A percentile compares a stretch with the other conserved stretches of the same genome.
Conservation (phyloP, 2,888 invertebrate genomes). For the Ophraella communa region DNA sequence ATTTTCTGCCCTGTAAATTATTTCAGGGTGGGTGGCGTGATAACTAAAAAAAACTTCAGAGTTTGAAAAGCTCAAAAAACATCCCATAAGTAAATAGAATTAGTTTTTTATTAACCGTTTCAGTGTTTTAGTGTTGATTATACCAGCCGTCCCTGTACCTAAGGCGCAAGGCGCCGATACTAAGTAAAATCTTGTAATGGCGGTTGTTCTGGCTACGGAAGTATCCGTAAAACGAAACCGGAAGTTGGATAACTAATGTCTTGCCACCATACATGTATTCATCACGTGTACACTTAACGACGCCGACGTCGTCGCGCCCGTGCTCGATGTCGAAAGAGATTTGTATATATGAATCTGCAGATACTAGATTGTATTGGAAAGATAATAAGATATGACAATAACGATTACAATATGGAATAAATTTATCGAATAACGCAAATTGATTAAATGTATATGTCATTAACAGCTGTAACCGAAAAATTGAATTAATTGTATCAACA, state of each 20-base stretch:
- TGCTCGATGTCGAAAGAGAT: not conserved
- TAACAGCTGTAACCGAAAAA: too few species aligned
- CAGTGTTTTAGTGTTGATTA: not conserved
- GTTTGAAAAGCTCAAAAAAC: too few species aligned
- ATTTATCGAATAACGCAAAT: not conserved
- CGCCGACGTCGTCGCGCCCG: not conserved
- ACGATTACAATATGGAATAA: not conserved
- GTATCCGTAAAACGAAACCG: constrained; percentile 14
- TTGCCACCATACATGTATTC: constrained; percentile 5
- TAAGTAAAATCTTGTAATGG: constrained; percentile 8
- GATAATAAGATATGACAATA: not conserved
- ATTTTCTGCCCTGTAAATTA: too few species aligned
- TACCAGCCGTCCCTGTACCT: not conserved
- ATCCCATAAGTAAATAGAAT: too few species aligned
- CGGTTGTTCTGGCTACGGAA: constrained; percentile 10
- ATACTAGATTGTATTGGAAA: not conserved
- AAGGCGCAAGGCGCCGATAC: not conserved
- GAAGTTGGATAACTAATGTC: constrained; percentile 14
- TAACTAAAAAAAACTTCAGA: too few species aligned
- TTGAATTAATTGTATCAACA: too few species aligned
- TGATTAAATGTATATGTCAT: not conserved
- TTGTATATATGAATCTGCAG: not conserved
- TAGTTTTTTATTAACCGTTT: too few species aligned
- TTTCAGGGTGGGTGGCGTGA: too few species aligned
- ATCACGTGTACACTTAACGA: not conserved